Base-by-base conservation (phyloP, 2,888 invertebrate genomes). In the Ichneumoninae sp. region DNA sequence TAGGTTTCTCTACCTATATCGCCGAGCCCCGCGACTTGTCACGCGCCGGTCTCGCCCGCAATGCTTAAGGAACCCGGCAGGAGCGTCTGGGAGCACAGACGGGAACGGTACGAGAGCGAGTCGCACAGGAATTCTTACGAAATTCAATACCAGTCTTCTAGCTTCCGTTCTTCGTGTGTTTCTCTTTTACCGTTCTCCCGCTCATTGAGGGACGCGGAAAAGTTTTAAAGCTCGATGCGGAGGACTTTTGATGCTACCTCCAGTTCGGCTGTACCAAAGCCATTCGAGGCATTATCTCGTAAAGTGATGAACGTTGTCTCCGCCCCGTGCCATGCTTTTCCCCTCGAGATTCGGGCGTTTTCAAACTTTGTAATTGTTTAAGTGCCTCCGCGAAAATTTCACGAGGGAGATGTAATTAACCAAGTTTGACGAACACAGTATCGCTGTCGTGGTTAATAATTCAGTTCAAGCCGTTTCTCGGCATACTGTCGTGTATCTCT, bases 101-200 rank as follows among this genome's bases (percentile, higher is more conserved):
- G 33, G 10, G 33, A 82, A 54, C 54, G 19, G 2, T 54, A 47
- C 33, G 19, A 26, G 65, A 1, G n/a, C 44, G 52, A 76, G 65
- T 76, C 76, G 60, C 65, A 71, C 47, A 57, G 77, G 82, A 77
- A 77, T 82, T 82, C 71, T 66, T 71, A 72, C 77, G 82, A 65
- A 82, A 77, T 81, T 76, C 75, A 81, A 81, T 81, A 70, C 70
- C 75, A 44, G 75, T 70, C 26, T 76, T 69, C 68, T 16, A 60
- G 19, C 54, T 68, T 57, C 77, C 54, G 33, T 44, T 57, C 62
- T 57, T 57, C 68, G 22, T 50, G 19, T 44, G 16, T 69, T 54
- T 30, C 40, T n/a, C 68, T 52, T 19, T 26, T 54, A 26, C 36
- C 69, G 40, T 68, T 69, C 65, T 22, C 47, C 8, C 44, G 26